Conservation (phyloP, 2,888 invertebrate genomes). For the Digitonthophagus gazella region DNA sequence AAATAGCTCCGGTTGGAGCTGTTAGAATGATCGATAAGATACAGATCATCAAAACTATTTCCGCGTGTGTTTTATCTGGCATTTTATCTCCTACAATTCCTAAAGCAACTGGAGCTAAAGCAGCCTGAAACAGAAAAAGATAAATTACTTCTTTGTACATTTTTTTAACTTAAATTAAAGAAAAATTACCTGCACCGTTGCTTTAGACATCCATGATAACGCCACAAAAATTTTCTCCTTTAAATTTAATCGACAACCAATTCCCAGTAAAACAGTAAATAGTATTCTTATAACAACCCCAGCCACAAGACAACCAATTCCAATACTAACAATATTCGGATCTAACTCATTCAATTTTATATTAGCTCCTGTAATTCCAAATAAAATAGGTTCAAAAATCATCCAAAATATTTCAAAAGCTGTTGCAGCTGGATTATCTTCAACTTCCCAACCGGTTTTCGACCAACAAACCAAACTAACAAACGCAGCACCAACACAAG, state of each 20-base stretch:
- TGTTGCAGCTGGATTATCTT: slow-evolving; percentile 83
- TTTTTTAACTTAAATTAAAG: not conserved
- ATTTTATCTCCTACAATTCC: slow-evolving; percentile 58
- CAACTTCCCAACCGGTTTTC: slow-evolving; percentile 80
- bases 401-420: slow-evolving; percentile 93
- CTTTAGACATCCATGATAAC: slow-evolving; percentile 93
- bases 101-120: slow-evolving; percentile 74
- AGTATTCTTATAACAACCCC: slow-evolving; percentile 67
- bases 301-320: slow-evolving; percentile 65
- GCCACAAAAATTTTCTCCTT: slow-evolving; percentile 91
- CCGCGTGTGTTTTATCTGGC: slow-evolving; percentile 59
- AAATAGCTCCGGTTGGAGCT: slow-evolving; percentile 79
- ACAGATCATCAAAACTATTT: slow-evolving; percentile 72
- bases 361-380: slow-evolving; percentile 90
- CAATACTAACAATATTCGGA: slow-evolving; percentile 65
- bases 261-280: slow-evolving; percentile 65
- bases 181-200: slow-evolving; percentile 84
- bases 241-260: slow-evolving; percentile 77
- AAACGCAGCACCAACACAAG: slow-evolving; percentile 79
- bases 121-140: slow-evolving; percentile 59
- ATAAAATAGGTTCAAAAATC: slow-evolving; percentile 92
- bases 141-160: not conserved
- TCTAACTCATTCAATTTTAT: slow-evolving; percentile 75
- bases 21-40: slow-evolving; percentile 81
- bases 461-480: slow-evolving; percentile 80